Conservation (phyloP, 2,113 vertebrate genomes). For the Pithys albifrons region DNA sequence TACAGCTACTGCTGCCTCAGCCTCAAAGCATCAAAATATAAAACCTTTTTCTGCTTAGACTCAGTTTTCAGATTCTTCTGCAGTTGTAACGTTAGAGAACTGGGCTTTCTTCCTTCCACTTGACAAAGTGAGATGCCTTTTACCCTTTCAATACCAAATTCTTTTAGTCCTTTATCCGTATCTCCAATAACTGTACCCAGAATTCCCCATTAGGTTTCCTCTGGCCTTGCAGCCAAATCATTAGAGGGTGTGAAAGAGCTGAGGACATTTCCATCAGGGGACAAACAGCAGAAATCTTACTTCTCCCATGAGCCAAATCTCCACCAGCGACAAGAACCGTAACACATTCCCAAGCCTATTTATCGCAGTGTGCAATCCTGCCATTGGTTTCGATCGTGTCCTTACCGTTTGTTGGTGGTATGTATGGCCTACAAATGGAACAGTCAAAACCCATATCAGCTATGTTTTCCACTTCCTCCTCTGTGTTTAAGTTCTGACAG, state of each 20-base stretch:
- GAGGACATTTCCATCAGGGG: neutral
- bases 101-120: neutral
- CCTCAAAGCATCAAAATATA: neutral
- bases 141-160: neutral
- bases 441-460: conserved; percentile 94
- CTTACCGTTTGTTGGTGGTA: conserved; percentile 82
- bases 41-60: neutral
- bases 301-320: neutral
- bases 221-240: neutral
- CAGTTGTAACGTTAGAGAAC: neutral
- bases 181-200: neutral
- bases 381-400: neutral
- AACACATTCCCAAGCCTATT: conserved; percentile 42
- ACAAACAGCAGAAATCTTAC: neutral
- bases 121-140: neutral
- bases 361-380: conserved; percentile 31
- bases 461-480: conserved; percentile 90
- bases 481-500: conserved; percentile 89
- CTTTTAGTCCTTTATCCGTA: neutral
- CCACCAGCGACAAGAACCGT: neutral
- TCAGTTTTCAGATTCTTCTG: neutral
- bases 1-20: neutral
- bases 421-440: conserved; percentile 86
- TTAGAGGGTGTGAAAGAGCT: neutral
- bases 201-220: neutral